Evolutionary conservation across 2,888 invertebrate genomes (phyloP).

Genomic region (Galerucella calmariensis): DNA sequence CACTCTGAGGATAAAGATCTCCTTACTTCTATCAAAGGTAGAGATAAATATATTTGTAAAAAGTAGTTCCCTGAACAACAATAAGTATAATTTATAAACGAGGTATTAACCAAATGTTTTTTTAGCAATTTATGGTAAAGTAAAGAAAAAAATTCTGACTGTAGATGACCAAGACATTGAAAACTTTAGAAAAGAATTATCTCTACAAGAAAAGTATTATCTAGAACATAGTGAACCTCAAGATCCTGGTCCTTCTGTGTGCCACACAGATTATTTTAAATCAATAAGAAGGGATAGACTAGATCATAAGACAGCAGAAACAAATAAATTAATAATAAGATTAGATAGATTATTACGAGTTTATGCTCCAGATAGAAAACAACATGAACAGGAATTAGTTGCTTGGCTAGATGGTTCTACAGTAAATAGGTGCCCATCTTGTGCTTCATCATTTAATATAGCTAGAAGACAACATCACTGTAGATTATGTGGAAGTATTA

Average conservation of each 20-base stretch:
- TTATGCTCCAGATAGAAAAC: constrained; percentile 75
- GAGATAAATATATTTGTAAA: background rate
- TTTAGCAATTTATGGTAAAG: constrained; percentile 81
- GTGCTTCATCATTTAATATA: constrained; percentile 88
- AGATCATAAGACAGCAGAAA: constrained; percentile 92
- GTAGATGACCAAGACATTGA: constrained; percentile 77
- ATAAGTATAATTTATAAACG: background rate
- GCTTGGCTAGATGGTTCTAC: constrained; percentile 94
- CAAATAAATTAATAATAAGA: constrained; percentile 94
- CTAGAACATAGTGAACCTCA: constrained; percentile 70
- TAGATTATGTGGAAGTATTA: constrained; percentile 90
- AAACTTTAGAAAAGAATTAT: constrained; percentile 68
- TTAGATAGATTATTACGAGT: constrained; percentile 90
- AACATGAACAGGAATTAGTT: constrained; percentile 80
- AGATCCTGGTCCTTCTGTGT: constrained; percentile 73
- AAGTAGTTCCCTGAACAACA: background rate
- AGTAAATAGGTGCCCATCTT: constrained; percentile 90
- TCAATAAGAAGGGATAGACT: constrained; percentile 73
- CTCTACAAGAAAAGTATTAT: constrained; percentile 58
- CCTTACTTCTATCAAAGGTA: constrained; percentile 81
- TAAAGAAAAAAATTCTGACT: constrained; percentile 87
- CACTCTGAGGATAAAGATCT: constrained; percentile 91
- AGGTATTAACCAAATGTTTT: constrained; percentile 14
- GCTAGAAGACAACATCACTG: constrained; percentile 96
- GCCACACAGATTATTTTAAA: constrained; percentile 82